Base-by-base conservation (phyloP, 2,888 invertebrate genomes). In the Pyrochroa serraticornis region DNA sequence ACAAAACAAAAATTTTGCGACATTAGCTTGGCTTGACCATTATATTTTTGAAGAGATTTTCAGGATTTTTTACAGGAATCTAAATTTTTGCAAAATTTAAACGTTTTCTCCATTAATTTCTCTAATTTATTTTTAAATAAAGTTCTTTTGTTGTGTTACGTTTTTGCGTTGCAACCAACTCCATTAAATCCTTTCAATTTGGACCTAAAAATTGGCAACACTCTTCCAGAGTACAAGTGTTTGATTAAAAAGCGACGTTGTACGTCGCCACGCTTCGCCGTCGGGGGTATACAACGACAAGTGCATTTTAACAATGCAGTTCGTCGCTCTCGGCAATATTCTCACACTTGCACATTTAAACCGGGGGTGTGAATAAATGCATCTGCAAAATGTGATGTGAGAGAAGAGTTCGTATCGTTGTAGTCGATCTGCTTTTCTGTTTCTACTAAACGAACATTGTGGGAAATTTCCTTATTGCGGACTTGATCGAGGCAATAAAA, bases 221-320 rank as follows among this genome's bases (percentile, higher is more conserved):
- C n/a, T 32, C 9, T 9, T 32, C 6, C n/a, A 32, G 9, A 7
- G 6, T 37, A 2, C 8, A 33, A 10, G 13, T 6, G 5, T n/a
- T 43, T 10, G 22, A 22, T 22, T 22, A 22, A 22, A 22, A 22
- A 22, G 5, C 3, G 22, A 39, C 36, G 34, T 35, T 35, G 42
- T 36, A 10, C 14, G 12, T 22, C 14, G 41, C 31, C 13, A 32
- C 33, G 22, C 36, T 47, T 30, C 36, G 37, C 30, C 10, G 13
- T 12, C n/a, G n/a, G 50, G 57, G 45, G 57, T 51, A 9, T 52
- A 64, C 52, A 38, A 65, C 63, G 68, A 68, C 70, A 70, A 71
- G 70, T 71, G 71, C 66, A 70, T 62, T 57, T 60, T 61, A 60
- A 63, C 65, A 68, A 65, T 68, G 68, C 70, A 69, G 63, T 70